A percentile compares a stretch with the other conserved stretches of the same genome.
Conservation (phyloP, 2,888 invertebrate species). For the Pocota personata region DNA sequence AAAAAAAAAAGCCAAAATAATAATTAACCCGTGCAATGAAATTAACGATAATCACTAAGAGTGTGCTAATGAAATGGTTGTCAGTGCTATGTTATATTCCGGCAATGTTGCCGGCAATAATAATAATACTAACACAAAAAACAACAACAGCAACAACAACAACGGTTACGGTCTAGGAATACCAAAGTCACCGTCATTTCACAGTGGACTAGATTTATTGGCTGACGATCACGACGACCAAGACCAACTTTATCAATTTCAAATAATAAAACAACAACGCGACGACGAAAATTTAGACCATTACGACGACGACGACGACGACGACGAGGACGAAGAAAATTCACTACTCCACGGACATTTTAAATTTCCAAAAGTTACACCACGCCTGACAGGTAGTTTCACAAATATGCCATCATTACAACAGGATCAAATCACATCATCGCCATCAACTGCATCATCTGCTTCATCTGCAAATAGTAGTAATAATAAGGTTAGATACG, state of each 20-base stretch:
- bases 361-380: slow-evolving; percentile 75
- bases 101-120: slow-evolving; percentile 80
- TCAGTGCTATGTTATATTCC: slow-evolving; percentile 83
- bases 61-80: slow-evolving; percentile 82
- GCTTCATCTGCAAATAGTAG: slow-evolving; percentile 76
- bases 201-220: slow-evolving; percentile 92
- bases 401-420: slow-evolving; percentile 79
- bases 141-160: slow-evolving; percentile 82
- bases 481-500: slow-evolving; percentile 69
- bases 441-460: slow-evolving; percentile 70
- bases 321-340: slow-evolving; percentile 23
- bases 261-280: slow-evolving; percentile 33
- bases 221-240: slow-evolving; percentile 84
- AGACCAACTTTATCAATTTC: slow-evolving; percentile 58
- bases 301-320: slow-evolving; percentile 22
- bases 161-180: slow-evolving; percentile 85
- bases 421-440: slow-evolving; percentile 73
- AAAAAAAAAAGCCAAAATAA: slow-evolving; percentile 29
- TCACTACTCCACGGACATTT: slow-evolving; percentile 45
- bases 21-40: slow-evolving; percentile 73
- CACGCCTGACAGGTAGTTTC: slow-evolving; percentile 75
- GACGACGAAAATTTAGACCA: slow-evolving; percentile 40
- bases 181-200: slow-evolving; percentile 94
- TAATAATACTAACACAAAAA: slow-evolving; percentile 71
- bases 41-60: slow-evolving; percentile 76